phyloP scores from a whole-genome alignment of 1,140 invertebrate genomes.

The Ctenoplectra terminalis region DNA sequence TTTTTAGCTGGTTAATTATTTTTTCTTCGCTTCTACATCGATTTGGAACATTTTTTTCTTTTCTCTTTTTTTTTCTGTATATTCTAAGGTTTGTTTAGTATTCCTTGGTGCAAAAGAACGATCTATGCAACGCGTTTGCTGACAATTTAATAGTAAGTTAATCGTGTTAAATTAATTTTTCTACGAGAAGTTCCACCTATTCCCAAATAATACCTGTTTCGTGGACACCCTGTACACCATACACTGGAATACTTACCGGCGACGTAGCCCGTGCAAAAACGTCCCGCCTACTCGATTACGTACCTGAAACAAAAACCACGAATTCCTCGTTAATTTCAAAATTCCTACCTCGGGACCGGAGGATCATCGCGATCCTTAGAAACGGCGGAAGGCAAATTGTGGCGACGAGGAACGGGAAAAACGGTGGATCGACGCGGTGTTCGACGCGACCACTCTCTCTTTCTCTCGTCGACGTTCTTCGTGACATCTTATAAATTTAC shows the following conservation, averaged over 20 bases:
- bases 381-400: slow-evolving; percentile 22
- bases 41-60: no score
- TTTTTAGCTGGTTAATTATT: neutral
- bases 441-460: neutral
- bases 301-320: slow-evolving; percentile 30
- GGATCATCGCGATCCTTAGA: neutral
- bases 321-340: slow-evolving; percentile 16
- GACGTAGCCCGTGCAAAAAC: neutral
- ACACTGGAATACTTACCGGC: slow-evolving; percentile 3
- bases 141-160: no score
- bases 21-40: no score
- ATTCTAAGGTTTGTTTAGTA: neutral
- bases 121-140: neutral
- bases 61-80: neutral
- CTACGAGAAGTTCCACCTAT: no score
- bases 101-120: neutral
- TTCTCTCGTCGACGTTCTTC: neutral
- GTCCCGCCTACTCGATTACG: slow-evolving; percentile 8
- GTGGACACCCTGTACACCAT: neutral
- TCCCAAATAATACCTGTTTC: neutral
- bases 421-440: neutral
- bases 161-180: no score
- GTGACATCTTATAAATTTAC: slow-evolving; percentile 54
- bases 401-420: neutral
- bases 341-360: neutral